phyloP scores from a whole-genome alignment of 2,113 vertebrate genomes.

The Mustelus asterias region DNA sequence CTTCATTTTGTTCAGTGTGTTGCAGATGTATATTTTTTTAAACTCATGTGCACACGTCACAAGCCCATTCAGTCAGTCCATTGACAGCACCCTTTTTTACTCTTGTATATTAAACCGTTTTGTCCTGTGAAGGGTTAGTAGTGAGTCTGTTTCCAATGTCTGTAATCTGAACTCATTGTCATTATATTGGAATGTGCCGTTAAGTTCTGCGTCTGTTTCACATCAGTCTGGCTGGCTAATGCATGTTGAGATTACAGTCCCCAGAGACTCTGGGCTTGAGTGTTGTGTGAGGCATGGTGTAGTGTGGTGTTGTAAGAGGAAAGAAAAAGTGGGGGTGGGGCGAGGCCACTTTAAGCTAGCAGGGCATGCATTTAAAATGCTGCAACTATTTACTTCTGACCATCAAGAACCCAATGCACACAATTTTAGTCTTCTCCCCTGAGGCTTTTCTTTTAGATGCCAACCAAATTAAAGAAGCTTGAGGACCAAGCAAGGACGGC shows the following conservation, averaged over 20 bases:
- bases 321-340: neutral
- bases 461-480: too few species aligned
- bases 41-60: too few species aligned
- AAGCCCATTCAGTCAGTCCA: neutral
- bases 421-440: neutral
- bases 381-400: neutral
- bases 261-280: neutral
- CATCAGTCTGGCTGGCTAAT: conserved; percentile 5
- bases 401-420: neutral
- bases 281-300: neutral
- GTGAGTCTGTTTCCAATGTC: neutral
- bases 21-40: neutral
- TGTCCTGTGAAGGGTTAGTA: neutral
- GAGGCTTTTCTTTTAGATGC: too few species aligned
- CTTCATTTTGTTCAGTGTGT: neutral
- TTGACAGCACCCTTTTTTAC: neutral
- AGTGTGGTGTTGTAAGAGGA: too few species aligned
- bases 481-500: too few species aligned
- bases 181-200: conserved; percentile 27
- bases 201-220: conserved; percentile 22
- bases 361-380: neutral
- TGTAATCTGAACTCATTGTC: conserved; percentile 35
- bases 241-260: neutral
- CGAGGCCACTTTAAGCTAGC: neutral
- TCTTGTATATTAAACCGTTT: neutral